Base-by-base conservation (phyloP, 2,113 vertebrate genomes). In the Delphinus delphis region DNA sequence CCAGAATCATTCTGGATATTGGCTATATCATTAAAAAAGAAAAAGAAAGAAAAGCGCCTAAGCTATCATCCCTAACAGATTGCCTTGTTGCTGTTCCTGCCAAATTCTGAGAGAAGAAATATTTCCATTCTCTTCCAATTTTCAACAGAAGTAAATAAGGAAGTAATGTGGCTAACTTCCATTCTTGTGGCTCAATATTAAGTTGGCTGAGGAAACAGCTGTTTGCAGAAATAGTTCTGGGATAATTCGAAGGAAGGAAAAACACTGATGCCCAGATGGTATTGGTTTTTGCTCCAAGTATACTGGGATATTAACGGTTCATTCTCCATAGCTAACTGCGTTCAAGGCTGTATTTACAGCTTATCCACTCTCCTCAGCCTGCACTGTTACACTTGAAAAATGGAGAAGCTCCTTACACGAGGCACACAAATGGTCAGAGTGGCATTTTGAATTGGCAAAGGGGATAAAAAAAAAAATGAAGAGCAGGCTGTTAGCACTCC, bases 141-240 rank as follows among this genome's bases (percentile, higher is more conserved):
- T 83, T 96, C 92, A 85, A 90, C 96, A 93, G 70, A 95, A 96
- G 94, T 93, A 96, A 98, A 96, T 81, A 98, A 95, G 91, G 97
- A 94, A 97, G 95, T 93, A 93, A 88, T 62, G 76, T 96, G 88
- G 95, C 84, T 94, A 74, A 94, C 88, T 98, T 97, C 97, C 23
- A 12, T 91, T 96, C 93, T 81, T 7, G 68, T 92, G 90, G 90
- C 90, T 96, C 95, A 82, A 65, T 63, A 81, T 60, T 90, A 94
- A 96, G 65, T 44, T 98, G 97, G 96, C 95, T 79, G 76, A 90
- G 91, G 88, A 94, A 97, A 86, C 12, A 38, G 93, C 67, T 96
- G 73, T 96, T 92, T 97, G 87, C 63, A 76, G 92, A 96, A 93
- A 76, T 80, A 90, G 95, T 94, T 97, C 82, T 77, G 88, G 44